Percentiles rank a stretch among this genome's conserved stretches.
Evolutionary conservation across 2,113 vertebrate genomes (phyloP).

Genomic region (Haemorhous mexicanus): DNA sequence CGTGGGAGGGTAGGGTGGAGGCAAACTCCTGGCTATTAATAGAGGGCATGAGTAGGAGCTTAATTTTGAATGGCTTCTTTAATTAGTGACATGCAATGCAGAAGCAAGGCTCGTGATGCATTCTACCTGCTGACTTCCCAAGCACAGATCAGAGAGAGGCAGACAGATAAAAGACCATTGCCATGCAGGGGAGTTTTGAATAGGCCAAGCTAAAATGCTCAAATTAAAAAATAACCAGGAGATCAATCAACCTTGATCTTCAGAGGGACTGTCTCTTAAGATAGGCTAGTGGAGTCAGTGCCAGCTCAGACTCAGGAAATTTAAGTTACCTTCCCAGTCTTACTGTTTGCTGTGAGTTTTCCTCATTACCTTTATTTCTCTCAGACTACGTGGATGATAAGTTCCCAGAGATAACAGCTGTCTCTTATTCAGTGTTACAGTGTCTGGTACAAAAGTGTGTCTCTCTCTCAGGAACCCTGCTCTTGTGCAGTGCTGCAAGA

Average conservation of each 20-base stretch:
- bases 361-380: neutral
- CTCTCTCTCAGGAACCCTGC: neutral
- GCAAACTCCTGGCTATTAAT: conserved; percentile 11
- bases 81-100: neutral
- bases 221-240: neutral
- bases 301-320: neutral
- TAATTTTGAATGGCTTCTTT: conserved; percentile 39
- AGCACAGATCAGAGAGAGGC: neutral
- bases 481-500: neutral
- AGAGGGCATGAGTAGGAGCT: conserved; percentile 8
- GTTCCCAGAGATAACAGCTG: neutral
- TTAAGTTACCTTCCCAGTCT: neutral
- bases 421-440: neutral
- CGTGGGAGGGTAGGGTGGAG: neutral
- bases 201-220: neutral
- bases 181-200: neutral
- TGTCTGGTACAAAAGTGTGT: neutral
- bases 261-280: neutral
- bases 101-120: neutral
- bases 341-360: neutral
- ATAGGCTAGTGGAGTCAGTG: neutral
- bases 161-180: neutral
- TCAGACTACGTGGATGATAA: neutral
- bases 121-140: neutral
- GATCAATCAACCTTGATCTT: neutral